Evolutionary conservation across 2,888 invertebrate species (phyloP).

Genomic region (Cephus spinipes): DNA sequence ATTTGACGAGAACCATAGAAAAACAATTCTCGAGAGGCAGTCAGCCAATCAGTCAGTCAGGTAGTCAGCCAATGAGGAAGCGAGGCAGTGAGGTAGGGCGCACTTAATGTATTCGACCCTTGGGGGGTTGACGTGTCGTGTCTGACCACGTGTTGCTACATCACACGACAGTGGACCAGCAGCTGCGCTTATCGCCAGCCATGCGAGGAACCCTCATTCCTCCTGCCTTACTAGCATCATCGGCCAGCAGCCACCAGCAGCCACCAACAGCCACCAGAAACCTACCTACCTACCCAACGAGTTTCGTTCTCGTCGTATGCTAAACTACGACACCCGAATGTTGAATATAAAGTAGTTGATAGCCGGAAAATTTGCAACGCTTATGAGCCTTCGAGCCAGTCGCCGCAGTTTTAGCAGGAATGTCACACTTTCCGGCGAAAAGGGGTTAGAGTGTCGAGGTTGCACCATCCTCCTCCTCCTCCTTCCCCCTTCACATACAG

Average conservation of each 20-base stretch:
- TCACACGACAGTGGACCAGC: conserved; percentile 36
- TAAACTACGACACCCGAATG: conserved; percentile 33
- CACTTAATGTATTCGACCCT: conserved; percentile 36
- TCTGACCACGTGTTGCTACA: conserved; percentile 56
- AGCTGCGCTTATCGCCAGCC: conserved; percentile 50
- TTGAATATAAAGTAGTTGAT: conserved; percentile 42
- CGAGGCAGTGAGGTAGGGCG: not conserved
- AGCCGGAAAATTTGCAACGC: conserved; percentile 45
- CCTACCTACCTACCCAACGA: conserved; percentile 14
- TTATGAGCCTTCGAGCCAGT: conserved; percentile 34
- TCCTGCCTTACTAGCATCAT: not conserved
- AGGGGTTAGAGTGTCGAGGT: no score
- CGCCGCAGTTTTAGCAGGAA: no score
- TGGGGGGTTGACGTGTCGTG: conserved; percentile 37
- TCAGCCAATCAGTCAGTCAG: no score
- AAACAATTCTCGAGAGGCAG: not conserved
- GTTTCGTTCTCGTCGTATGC: conserved; percentile 30
- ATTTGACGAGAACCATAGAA: no score
- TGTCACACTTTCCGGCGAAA: no score
- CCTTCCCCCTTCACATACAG: no score
- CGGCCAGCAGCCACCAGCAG: not conserved
- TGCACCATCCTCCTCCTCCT: no score
- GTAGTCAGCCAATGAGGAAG: not conserved
- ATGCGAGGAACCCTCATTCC: conserved; percentile 25
- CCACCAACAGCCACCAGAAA: not conserved